These are phyloP conservation scores for Cyanocitta stelleri DNA, from an alignment of 2,113 vertebrate genomes.

Conservation along the genomic window DNA sequence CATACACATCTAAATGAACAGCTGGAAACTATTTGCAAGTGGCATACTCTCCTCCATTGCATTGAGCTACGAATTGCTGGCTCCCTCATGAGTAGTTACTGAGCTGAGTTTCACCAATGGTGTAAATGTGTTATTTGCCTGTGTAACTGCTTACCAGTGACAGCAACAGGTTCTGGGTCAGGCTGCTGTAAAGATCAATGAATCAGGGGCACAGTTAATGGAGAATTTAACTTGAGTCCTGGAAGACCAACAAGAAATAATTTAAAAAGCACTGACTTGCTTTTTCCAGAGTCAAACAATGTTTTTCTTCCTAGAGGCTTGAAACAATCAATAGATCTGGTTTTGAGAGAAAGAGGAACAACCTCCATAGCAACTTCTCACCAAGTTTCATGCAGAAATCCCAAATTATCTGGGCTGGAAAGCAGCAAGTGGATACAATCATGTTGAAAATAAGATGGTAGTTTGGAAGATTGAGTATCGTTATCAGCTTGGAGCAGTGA, in stretches of 20 bases:
- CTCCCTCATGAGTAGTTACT: not conserved
- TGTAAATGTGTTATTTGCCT: not conserved
- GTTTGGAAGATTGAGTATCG: not conserved
- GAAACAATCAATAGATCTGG: not conserved
- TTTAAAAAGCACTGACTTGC: not conserved
- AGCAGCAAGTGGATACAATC: not conserved
- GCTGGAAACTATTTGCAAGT: not conserved
- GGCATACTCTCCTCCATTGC: not conserved
- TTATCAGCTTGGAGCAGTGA: not conserved
- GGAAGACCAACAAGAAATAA: not conserved
- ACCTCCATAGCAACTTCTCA: not conserved
- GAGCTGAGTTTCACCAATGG: not conserved
- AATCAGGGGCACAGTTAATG: not conserved
- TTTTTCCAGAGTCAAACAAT: not conserved
- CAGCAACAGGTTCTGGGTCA: not conserved
- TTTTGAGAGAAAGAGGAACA: not conserved
- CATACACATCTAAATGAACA: slow-evolving; percentile 5
- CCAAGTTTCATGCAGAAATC: not conserved
- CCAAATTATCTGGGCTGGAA: not conserved
- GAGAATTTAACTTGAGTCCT: not conserved
- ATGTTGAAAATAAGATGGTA: not conserved
- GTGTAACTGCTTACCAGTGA: not conserved
- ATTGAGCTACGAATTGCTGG: not conserved
- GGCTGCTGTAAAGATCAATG: not conserved
- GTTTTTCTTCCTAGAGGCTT: not conserved